Evolutionary conservation across 2,113 vertebrate species (phyloP).

Genomic region (Orientallactaga bullata): DNA sequence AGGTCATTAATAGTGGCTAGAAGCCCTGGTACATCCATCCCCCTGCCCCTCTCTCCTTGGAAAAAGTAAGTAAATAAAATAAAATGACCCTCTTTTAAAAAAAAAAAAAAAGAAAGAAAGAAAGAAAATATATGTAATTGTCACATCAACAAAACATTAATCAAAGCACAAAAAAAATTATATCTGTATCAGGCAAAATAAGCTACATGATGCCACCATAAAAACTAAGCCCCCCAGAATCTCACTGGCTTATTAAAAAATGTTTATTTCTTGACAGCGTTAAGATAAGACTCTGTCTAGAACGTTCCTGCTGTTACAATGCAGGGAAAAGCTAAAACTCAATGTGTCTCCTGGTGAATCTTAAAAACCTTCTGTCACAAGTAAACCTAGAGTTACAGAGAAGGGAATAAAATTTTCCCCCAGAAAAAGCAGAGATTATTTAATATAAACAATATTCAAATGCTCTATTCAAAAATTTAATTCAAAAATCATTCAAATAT

Average conservation of each 20-base stretch:
- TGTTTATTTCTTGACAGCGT: conserved; percentile 14
- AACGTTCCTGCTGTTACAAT: background rate
- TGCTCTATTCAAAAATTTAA: conserved; percentile 51
- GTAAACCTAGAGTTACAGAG: background rate
- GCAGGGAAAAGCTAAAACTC: background rate
- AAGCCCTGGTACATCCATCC: too few species aligned
- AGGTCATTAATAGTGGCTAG: too few species aligned
- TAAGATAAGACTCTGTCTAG: background rate
- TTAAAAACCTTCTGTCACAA: conserved; percentile 22
- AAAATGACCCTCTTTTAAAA: too few species aligned
- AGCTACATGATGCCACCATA: background rate
- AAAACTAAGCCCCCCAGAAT: conserved; percentile 32
- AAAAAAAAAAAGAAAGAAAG: too few species aligned
- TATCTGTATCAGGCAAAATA: conserved; percentile 6
- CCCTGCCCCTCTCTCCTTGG: too few species aligned
- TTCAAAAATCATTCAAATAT: conserved; percentile 46
- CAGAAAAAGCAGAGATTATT: background rate
- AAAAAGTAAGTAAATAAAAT: too few species aligned
- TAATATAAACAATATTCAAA: conserved; percentile 41
- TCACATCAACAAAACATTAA: conserved; percentile 19
- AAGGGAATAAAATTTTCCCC: background rate
- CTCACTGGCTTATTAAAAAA: background rate
- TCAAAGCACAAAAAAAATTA: conserved; percentile 19
- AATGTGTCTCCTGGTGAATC: background rate
- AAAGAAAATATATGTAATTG: too few species aligned